Base-by-base conservation (phyloP, 2,888 invertebrate genomes). In the Aphrophora alni region DNA sequence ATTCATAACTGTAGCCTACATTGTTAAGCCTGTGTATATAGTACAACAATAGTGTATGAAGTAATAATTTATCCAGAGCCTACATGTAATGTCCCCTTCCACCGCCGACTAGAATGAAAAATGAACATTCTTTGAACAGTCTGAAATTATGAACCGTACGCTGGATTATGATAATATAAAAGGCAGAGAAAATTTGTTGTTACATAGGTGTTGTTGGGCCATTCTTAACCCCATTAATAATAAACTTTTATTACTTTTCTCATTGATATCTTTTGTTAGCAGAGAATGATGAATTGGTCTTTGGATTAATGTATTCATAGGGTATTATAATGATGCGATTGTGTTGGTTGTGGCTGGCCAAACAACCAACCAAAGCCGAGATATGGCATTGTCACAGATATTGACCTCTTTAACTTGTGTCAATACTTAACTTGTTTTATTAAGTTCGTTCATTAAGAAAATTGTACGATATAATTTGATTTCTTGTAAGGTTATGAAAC, bases 171-270 rank as follows among this genome's bases (percentile, higher is more conserved):
- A 59, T 59, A 59, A 59, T 59, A 59, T 59, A 59, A 59, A 59
- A 59, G 59, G 59, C 59, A 59, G 59, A 59, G 59, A 59, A 59
- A 59, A 59, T 59, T 59, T 59, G 59, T 59, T 59, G 59, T 59
- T 59, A 59, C 59, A 59, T 59, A 59, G 59, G 59, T 59, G 59
- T 59, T 59, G 59, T 59, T 59, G 59, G 59, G 59, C 59, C 59
- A 59, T 59, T 59, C 59, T 59, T 14, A 12, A 21, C 59, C 59
- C 59, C 59, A 59, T 59, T 59, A 59, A 59, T 59, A 59, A 59
- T 59, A 59, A 59, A 59, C 59, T 59, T 59, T 59, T 59, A 59
- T 59, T 59, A 59, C 59, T n/a, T 21, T 59, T 59, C 59, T 59
- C 59, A 59, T 59, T 59, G 59, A 59, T 59, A 59, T 59, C 59